Conservation (phyloP, 2,888 invertebrate species). For the Trachelus troglodyta region DNA sequence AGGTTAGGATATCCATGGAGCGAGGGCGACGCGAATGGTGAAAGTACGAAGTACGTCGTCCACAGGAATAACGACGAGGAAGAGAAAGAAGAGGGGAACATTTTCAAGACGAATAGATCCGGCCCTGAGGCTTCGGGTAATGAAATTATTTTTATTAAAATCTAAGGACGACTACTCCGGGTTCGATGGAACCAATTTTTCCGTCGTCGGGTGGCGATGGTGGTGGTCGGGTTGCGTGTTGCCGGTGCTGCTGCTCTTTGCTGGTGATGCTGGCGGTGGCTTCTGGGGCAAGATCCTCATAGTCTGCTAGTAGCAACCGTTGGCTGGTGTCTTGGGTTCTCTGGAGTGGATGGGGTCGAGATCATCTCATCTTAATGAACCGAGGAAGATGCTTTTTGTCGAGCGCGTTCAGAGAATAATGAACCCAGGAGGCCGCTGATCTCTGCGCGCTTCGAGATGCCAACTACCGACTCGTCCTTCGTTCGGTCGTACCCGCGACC, state of each 20-base stretch:
- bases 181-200: conserved; percentile 63
- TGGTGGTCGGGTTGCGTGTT: not conserved
- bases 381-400: conserved; percentile 36
- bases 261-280: not conserved
- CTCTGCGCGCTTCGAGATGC: not conserved
- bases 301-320: not conserved
- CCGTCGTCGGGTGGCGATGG: conserved; percentile 24
- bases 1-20: not conserved
- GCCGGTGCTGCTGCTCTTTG: not conserved
- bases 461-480: not conserved
- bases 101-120: conserved; percentile 32
- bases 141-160: conserved; percentile 69
- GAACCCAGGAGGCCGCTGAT: conserved; percentile 44
- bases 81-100: not conserved
- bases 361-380: not conserved
- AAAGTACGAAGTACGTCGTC: not conserved
- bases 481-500: conserved; percentile 5
- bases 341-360: not conserved
- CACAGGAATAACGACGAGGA: not conserved
- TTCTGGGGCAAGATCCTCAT: not conserved
- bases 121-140: conserved; percentile 60
- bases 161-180: conserved; percentile 70
- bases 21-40: not conserved
- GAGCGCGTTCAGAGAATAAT: conserved; percentile 50
- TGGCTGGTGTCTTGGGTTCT: not conserved